These are phyloP conservation scores for Serripes groenlandicus DNA, from an alignment of 2,888 invertebrate genomes.

Conservation along the genomic window DNA sequence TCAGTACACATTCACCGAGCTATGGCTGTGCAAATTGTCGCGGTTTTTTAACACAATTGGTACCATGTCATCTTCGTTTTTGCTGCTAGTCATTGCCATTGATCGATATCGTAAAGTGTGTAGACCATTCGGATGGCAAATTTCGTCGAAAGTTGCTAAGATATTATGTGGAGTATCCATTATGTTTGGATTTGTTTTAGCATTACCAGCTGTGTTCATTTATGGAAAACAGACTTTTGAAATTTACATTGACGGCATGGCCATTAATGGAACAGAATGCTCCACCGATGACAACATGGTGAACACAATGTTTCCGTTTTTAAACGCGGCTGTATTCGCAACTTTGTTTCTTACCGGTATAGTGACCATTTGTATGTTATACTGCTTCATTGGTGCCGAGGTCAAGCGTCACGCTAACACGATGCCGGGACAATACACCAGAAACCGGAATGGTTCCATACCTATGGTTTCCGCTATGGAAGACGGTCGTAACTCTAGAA, in stretches of 20 bases:
- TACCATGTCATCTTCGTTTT: conserved; percentile 55
- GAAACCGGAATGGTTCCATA: conserved; percentile 30
- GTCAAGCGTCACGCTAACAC: conserved; percentile 52
- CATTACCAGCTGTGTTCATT: conserved; percentile 61
- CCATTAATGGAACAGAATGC: conserved; percentile 68
- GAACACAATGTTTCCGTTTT: conserved; percentile 60
- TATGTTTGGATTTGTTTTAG: conserved; percentile 45
- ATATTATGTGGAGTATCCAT: conserved; percentile 52
- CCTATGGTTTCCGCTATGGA: conserved; percentile 49
- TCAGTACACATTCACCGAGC: conserved; percentile 63
- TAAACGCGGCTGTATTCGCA: conserved; percentile 56
- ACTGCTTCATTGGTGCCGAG: conserved; percentile 65
- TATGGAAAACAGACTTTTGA: conserved; percentile 68
- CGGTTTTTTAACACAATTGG: conserved; percentile 63
- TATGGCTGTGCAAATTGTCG: conserved; percentile 65
- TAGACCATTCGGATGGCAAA: conserved; percentile 71
- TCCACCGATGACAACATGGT: conserved; percentile 67
- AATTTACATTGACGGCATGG: conserved; percentile 43
- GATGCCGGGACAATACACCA: conserved; percentile 29
- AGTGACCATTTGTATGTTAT: conserved; percentile 56
- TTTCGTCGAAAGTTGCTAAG: conserved; percentile 66
- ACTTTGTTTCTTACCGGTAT: conserved; percentile 59
- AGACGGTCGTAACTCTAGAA: conserved; percentile 15
- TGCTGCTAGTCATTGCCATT: conserved; percentile 68
- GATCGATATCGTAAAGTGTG: conserved; percentile 77